Percentiles rank a stretch among this genome's conserved stretches.
Evolutionary conservation across 2,888 invertebrate genomes (phyloP).

Genomic region (Pyrgus malvae): DNA sequence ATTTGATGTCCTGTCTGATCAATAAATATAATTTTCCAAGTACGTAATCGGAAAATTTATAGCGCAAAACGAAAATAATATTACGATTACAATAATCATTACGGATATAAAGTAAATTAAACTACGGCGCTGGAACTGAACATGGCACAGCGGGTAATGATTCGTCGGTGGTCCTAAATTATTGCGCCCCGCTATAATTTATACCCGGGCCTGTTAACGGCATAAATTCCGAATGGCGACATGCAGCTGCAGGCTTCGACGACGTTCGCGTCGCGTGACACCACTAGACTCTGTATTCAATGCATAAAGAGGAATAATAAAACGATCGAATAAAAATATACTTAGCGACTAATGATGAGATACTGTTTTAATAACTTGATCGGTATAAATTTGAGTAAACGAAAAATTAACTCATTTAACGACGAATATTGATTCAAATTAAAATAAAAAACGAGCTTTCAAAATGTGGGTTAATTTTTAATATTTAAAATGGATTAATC

Average conservation of each 20-base stretch:
- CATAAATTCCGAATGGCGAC: slow-evolving; percentile 75
- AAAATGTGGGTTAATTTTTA: no score
- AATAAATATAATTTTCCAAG: no score
- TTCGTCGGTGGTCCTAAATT: slow-evolving; percentile 80
- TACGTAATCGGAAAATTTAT: no score
- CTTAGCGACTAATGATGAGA: no score
- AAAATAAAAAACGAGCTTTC: no score
- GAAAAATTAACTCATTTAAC: no score
- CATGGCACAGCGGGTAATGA: slow-evolving; percentile 76
- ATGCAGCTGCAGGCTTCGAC: slow-evolving; percentile 63
- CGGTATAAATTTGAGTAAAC: no score
- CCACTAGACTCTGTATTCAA: slow-evolving; percentile 45
- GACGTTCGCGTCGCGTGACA: slow-evolving; percentile 69
- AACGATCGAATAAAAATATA: no score
- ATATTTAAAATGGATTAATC: no score
- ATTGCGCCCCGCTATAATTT: slow-evolving; percentile 76
- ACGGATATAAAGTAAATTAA: slow-evolving; percentile 75
- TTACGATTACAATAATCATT: slow-evolving; percentile 64
- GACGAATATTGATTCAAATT: no score
- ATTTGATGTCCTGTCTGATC: no score
- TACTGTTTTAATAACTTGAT: no score
- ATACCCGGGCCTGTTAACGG: slow-evolving; percentile 75
- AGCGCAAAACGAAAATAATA: slow-evolving; percentile 46
- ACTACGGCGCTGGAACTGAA: slow-evolving; percentile 49
- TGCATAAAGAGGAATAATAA: not conserved